Conservation (phyloP, 2,797 vertebrate species). For the Adrianichthys oophorus region DNA sequence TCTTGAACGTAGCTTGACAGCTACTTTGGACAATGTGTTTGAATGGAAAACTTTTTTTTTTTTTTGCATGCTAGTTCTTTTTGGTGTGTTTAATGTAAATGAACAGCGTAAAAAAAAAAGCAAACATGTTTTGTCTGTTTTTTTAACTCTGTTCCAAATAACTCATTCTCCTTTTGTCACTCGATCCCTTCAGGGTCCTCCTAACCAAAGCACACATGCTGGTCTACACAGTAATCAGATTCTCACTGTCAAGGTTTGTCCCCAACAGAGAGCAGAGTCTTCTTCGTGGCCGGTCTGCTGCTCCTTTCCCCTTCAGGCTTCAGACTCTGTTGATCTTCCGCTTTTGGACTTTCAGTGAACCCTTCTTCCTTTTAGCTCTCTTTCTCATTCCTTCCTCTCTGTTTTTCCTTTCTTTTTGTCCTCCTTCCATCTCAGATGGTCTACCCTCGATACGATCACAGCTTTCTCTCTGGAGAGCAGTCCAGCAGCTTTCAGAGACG, state of each 20-base stretch:
- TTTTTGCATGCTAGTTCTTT: too few relatives aligned
- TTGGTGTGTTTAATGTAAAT: too few relatives aligned
- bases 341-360: conserved; percentile 16
- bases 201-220: conserved; percentile 68
- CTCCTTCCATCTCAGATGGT: conserved; percentile 79
- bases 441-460: conserved; percentile 84
- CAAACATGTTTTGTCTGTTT: too few relatives aligned
- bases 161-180: conserved; percentile 32
- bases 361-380: conserved; percentile 11
- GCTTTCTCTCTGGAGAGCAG: conserved; percentile 87
- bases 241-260: conserved; percentile 82
- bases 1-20: too few relatives aligned
- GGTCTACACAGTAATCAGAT: conserved; percentile 85
- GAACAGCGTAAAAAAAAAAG: too few relatives aligned
- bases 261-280: conserved; percentile 19
- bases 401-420: conserved; percentile 16
- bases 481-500: conserved; percentile 80
- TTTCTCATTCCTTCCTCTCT: conserved; percentile 15
- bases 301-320: conserved; percentile 9
- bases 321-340: conserved; percentile 10
- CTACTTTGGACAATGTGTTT: too few relatives aligned
- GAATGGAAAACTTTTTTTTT: too few relatives aligned
- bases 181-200: conserved; percentile 71
- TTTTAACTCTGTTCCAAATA: background rate
- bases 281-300: conserved; percentile 38